A percentile compares a stretch with the other conserved stretches of the same genome.
phyloP scores from a whole-genome alignment of 2,797 vertebrate genomes.

The Tokudaia muenninki region DNA sequence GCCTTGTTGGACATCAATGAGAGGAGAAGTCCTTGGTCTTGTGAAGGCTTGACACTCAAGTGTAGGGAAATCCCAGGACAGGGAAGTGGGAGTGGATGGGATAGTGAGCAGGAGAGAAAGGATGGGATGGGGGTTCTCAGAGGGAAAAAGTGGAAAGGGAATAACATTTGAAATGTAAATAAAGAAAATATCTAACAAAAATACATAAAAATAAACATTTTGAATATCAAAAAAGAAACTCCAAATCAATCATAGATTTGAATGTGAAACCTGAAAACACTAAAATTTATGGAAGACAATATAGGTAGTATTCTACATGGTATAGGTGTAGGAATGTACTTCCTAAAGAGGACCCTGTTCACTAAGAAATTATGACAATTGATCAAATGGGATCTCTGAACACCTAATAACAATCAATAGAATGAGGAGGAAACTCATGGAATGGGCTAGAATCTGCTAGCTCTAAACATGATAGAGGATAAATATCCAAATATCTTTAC shows the following conservation, averaged over 20 bases:
- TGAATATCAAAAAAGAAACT: background rate
- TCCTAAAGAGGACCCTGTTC: background rate
- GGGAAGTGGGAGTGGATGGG: no score
- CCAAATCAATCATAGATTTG: background rate
- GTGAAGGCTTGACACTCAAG: no score
- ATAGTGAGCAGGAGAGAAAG: no score
- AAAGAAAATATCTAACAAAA: no score
- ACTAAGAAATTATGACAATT: background rate
- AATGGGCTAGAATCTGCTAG: background rate
- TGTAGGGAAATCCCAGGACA: no score
- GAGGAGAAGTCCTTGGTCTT: no score
- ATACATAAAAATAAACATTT: no score
- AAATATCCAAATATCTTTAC: background rate
- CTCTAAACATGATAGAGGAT: background rate
- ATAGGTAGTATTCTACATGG: background rate
- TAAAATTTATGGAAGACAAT: background rate
- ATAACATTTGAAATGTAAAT: no score
- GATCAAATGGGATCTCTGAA: background rate
- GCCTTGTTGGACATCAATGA: no score
- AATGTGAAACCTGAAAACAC: background rate
- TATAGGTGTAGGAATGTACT: background rate
- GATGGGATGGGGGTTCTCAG: no score
- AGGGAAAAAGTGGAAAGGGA: no score
- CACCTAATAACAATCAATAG: background rate
- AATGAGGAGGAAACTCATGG: background rate